Base-by-base conservation (phyloP, 2,888 invertebrate genomes). In the Drosophila birchii region DNA sequence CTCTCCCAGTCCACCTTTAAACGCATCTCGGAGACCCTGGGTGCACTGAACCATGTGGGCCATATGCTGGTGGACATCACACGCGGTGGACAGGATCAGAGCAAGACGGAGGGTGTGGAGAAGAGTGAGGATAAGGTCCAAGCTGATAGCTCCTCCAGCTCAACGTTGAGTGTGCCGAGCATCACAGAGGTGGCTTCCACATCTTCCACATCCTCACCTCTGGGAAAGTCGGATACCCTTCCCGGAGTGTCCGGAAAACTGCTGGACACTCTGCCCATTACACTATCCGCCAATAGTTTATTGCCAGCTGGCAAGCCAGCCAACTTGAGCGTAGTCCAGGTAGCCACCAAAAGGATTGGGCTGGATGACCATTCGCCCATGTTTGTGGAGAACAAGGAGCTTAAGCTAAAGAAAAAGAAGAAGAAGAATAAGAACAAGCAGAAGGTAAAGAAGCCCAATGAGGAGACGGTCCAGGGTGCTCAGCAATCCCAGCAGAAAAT, bases 21-120 rank as follows among this genome's bases (percentile, higher is more conserved):
- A 62, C 94, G 93, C 79, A 95, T 95, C 85, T 95, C 95, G 0
- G 95, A 95, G 90, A 95, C 95, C 1, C 89, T 95, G 39, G 97
- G 97, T 38, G 97, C 97, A 5, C 94, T 97, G 18, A 97, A 97
- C 80, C 97, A 97, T 2, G 96, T 97, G 0, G 97, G 97, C 0
- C 95, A 96, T 90, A 96, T 96, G 90, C 94, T 97, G 78, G 96
- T 97, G 0, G 97, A 97, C 86, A 96, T 96, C 94, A 97, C 95
- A 0, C 92, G 95, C 11, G 92, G 92, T 2, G 93, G 93, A 1
- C 91, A 91, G 62, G 90, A 90, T n/a, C 73, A 47, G 51, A 59
- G 55, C 26, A 86, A 78, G 59, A 20, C 74, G 6, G 85, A 80
- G 26, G 78, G 58, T 23, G 39, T 38, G 8, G 54, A 51, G 20